Evolutionary conservation across 2,888 invertebrate species (phyloP).

Genomic region (Rotaria sp.): DNA sequence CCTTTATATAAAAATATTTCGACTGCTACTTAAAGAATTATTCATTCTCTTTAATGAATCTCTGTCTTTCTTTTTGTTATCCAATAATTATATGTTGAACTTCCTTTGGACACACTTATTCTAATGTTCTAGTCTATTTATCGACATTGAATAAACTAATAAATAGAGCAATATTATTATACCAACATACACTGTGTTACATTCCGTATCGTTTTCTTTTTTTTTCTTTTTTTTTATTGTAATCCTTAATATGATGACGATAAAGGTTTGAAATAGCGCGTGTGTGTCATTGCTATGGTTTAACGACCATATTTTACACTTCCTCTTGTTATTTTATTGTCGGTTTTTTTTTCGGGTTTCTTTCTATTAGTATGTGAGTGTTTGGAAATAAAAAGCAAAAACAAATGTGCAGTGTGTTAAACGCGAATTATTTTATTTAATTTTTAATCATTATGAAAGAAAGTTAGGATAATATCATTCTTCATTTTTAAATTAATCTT

Average conservation of each 20-base stretch:
- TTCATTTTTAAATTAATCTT: too few species aligned
- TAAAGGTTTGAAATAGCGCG: neutral
- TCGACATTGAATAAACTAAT: neutral
- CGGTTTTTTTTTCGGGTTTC: neutral
- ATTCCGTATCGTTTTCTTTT: neutral
- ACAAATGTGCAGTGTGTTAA: neutral
- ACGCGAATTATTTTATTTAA: too few species aligned
- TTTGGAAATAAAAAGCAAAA: neutral
- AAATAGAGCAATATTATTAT: neutral
- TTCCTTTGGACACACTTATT: neutral
- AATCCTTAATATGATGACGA: neutral
- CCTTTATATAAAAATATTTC: neutral
- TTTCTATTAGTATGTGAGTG: neutral
- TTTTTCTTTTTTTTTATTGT: neutral
- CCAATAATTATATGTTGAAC: neutral
- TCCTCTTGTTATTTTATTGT: neutral
- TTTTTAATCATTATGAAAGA: too few species aligned
- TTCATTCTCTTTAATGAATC: neutral
- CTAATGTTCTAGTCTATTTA: neutral
- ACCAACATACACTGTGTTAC: neutral
- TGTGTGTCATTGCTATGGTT: neutral
- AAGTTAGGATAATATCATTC: too few species aligned
- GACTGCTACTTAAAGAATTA: neutral
- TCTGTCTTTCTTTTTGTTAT: neutral
- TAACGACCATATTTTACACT: neutral